Evolutionary conservation across 2,797 vertebrate genomes (phyloP).

Genomic region (Lepus townsendii): DNA sequence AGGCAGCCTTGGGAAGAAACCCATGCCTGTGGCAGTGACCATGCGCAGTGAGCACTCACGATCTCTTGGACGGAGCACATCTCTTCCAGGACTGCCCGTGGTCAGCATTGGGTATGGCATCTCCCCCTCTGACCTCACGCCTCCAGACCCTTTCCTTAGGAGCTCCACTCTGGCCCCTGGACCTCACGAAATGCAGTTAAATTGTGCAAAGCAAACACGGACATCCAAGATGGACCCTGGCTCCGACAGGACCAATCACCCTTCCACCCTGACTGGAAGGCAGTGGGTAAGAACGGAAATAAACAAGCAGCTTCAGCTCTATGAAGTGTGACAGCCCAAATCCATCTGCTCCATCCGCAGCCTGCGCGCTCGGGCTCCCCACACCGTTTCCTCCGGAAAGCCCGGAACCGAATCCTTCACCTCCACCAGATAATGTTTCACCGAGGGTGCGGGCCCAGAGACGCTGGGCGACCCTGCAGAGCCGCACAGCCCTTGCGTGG

Average conservation of each 20-base stretch:
- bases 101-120: not conserved
- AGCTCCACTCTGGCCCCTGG: not conserved
- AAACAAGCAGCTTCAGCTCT: not conserved
- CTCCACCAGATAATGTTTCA: not conserved
- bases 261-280: not conserved
- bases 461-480: not conserved
- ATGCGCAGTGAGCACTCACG: not conserved
- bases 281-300: not conserved
- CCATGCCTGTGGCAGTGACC: not conserved
- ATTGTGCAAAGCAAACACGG: not conserved
- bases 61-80: not conserved
- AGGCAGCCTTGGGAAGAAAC: not conserved
- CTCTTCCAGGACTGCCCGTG: not conserved
- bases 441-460: not conserved
- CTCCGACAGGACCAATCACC: slow-evolving; percentile 17
- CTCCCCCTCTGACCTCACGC: not conserved
- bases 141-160: not conserved
- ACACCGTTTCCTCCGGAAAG: not conserved
- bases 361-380: not conserved
- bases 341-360: not conserved
- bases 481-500: not conserved
- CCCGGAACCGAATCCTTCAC: not conserved
- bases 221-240: not conserved
- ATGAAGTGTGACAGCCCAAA: not conserved
- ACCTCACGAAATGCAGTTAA: not conserved